Conservation (phyloP, 2,888 invertebrate genomes). For the Agrenia bidenticulata region DNA sequence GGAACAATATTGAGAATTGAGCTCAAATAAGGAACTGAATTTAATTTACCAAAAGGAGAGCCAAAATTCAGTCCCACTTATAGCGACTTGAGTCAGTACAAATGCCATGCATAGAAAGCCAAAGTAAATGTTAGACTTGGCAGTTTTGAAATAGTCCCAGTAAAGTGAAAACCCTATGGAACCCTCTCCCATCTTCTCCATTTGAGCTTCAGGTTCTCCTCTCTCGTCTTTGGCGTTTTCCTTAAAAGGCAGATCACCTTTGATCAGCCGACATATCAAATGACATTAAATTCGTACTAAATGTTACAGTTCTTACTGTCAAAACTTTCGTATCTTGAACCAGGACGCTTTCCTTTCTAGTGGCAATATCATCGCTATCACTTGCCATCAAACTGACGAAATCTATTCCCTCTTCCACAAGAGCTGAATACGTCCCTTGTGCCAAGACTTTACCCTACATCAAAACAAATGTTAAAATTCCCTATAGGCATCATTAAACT, state of each 20-base stretch:
- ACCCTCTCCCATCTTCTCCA: slow-evolving; percentile 40
- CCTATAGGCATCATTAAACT: neutral
- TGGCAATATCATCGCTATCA: slow-evolving; percentile 52
- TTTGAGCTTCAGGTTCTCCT: slow-evolving; percentile 5
- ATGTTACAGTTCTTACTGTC: neutral
- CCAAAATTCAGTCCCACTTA: slow-evolving; percentile 72
- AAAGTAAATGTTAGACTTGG: slow-evolving; percentile 22
- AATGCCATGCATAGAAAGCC: slow-evolving; percentile 62
- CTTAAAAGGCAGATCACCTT: neutral
- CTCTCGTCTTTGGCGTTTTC: neutral
- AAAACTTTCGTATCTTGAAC: neutral
- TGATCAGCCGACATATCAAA: neutral
- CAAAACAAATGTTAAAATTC: neutral
- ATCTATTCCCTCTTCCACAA: slow-evolving; percentile 56
- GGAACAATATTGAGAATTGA: neutral
- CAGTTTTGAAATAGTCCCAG: slow-evolving; percentile 46
- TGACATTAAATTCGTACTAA: neutral
- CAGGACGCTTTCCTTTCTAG: slow-evolving; percentile 5
- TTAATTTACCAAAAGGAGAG: slow-evolving; percentile 68
- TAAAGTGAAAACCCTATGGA: slow-evolving; percentile 57
- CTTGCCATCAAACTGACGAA: slow-evolving; percentile 55
- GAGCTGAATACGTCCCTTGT: slow-evolving; percentile 64
- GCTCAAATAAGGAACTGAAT: neutral
- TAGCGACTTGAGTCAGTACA: slow-evolving; percentile 64
- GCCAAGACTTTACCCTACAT: slow-evolving; percentile 61